Conservation (phyloP, 2,113 vertebrate genomes). For the Nycticorax nycticorax region DNA sequence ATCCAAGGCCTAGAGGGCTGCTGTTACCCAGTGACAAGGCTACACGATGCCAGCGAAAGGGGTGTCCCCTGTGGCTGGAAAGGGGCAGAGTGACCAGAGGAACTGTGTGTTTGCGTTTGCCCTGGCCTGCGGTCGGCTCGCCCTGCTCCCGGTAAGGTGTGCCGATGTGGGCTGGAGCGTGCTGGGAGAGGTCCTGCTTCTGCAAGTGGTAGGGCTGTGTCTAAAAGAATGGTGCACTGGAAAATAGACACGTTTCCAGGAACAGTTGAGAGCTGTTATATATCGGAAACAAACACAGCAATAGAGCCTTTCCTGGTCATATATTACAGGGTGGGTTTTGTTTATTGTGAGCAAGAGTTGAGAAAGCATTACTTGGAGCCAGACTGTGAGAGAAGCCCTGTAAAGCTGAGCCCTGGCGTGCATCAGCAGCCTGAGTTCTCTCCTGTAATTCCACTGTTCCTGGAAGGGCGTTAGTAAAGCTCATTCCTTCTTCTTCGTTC, state of each 20-base stretch:
- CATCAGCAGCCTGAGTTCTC: not conserved
- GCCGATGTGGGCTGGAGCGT: not conserved
- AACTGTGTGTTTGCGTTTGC: not conserved
- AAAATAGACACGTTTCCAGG: fast-evolving
- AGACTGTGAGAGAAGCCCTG: not conserved
- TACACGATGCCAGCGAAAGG: fast-evolving
- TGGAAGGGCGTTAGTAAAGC: not conserved
- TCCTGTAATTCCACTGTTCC: not conserved
- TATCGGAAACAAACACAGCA: not conserved
- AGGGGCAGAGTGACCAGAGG: not conserved
- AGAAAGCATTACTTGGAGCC: not conserved
- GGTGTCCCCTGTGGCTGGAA: not conserved
- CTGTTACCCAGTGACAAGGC: not conserved
- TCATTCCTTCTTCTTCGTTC: not conserved
- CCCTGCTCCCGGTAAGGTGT: fast-evolving
- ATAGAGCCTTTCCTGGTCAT: not conserved
- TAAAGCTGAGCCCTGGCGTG: not conserved
- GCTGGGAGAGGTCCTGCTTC: not conserved
- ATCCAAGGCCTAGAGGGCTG: not conserved
- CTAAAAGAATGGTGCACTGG: not conserved
- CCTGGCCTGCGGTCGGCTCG: not conserved
- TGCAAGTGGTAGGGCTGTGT: not conserved
- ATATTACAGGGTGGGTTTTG: fast-evolving
- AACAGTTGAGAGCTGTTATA: not conserved
- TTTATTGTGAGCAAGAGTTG: not conserved